Conservation (phyloP, 1,140 invertebrate species). For the Caenorhabditis remanei region DNA sequence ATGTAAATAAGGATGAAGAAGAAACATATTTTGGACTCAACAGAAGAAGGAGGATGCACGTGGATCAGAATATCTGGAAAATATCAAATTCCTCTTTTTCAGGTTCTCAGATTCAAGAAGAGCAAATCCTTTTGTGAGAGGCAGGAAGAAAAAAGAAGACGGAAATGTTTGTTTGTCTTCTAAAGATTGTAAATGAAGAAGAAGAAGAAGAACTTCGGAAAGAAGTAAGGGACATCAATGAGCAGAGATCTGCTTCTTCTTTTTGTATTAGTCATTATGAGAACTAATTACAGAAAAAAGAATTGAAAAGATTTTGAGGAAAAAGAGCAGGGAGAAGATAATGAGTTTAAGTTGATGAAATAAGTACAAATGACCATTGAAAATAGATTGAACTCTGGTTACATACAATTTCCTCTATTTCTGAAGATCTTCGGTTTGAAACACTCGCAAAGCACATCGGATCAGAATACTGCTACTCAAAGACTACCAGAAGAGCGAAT, state of each 20-base stretch:
- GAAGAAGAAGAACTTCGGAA: not conserved
- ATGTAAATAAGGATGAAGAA: not conserved
- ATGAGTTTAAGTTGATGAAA: not conserved
- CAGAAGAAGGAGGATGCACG: not conserved
- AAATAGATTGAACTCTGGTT: not conserved
- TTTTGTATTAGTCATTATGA: conserved; percentile 12
- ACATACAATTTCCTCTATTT: not conserved
- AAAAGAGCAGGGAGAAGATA: not conserved
- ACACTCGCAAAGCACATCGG: no score
- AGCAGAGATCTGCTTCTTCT: conserved; percentile 10
- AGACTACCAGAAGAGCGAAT: no score
- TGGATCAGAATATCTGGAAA: not conserved
- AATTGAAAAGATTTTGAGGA: not conserved
- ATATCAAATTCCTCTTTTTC: not conserved
- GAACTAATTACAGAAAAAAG: not conserved
- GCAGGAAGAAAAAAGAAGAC: not conserved
- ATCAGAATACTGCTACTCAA: no score
- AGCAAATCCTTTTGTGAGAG: not conserved
- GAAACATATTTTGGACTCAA: conserved; percentile 38
- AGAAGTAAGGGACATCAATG: not conserved
- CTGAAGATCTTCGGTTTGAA: no score
- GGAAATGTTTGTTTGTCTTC: conserved; percentile 36
- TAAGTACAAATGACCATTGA: not conserved
- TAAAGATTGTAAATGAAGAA: not conserved
- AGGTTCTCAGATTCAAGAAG: not conserved